Evolutionary conservation across 2,113 vertebrate genomes (phyloP).

Genomic region (Atractosteus spatula): DNA sequence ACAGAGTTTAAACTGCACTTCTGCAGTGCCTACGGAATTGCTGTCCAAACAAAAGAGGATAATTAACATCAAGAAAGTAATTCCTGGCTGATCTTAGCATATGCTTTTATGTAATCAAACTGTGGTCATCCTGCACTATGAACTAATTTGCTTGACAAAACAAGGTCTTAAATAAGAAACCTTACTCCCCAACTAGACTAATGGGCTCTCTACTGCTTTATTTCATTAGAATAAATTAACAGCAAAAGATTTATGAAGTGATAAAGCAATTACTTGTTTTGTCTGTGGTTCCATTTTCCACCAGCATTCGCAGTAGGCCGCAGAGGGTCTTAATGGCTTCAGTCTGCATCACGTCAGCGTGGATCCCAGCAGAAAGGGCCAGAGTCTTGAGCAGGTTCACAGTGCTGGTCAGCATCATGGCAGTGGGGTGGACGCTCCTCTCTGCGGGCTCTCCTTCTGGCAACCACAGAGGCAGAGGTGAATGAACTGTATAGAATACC

Average conservation of each 20-base stretch:
- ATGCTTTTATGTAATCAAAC: too few relatives aligned
- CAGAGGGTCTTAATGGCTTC: conserved; percentile 89
- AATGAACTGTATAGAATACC: too few relatives aligned
- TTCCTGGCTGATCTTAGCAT: too few relatives aligned
- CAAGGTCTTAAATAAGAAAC: too few relatives aligned
- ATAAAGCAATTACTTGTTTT: conserved; percentile 68
- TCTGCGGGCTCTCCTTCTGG: conserved; percentile 84
- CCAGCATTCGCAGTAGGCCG: conserved; percentile 86
- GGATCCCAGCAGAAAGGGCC: conserved; percentile 85
- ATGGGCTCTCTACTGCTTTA: too few relatives aligned
- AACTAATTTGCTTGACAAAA: too few relatives aligned
- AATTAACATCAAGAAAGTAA: too few relatives aligned
- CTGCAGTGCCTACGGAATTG: too few relatives aligned
- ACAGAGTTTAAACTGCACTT: too few relatives aligned
- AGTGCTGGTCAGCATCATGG: conserved; percentile 88
- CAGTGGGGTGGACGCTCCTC: conserved; percentile 86
- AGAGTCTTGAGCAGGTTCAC: conserved; percentile 90
- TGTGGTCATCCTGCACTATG: too few relatives aligned
- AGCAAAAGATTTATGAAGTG: background rate
- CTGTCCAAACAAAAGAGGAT: too few relatives aligned
- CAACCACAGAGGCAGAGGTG: conserved; percentile 10
- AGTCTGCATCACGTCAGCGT: conserved; percentile 86
- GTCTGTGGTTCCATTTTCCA: conserved; percentile 87
- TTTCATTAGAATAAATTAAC: too few relatives aligned
- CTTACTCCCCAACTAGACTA: background rate